A percentile compares a stretch with the other conserved stretches of the same genome.
These are phyloP conservation scores for Apeltes quadracus DNA, from an alignment of 2,113 vertebrate genomes.

Conservation along the genomic window DNA sequence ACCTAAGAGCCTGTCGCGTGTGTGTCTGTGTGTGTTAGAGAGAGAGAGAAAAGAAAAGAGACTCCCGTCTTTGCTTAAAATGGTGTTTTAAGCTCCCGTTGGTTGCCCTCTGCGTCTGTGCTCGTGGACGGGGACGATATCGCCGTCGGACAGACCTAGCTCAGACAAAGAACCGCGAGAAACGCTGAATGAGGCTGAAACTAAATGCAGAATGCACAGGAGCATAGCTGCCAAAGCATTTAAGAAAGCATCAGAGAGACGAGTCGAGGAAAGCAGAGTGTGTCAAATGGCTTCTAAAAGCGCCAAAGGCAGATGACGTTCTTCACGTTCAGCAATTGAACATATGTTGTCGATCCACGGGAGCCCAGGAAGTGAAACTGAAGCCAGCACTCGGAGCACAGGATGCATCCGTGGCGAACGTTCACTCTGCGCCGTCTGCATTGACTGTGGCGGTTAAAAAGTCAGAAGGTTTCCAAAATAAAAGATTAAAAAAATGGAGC, in stretches of 20 bases:
- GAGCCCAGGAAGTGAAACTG: slow-evolving; percentile 54
- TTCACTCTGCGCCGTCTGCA: slow-evolving; percentile 22
- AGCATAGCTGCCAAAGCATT: slow-evolving; percentile 34
- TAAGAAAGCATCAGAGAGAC: slow-evolving; percentile 22
- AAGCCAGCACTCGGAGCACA: slow-evolving; percentile 55
- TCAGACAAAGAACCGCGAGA: slow-evolving; percentile 19
- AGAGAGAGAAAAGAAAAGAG: not conserved
- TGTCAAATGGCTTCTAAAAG: slow-evolving; percentile 19
- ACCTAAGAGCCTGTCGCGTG: slow-evolving; percentile 42
- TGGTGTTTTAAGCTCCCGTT: slow-evolving; percentile 22
- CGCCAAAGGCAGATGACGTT: slow-evolving; percentile 10
- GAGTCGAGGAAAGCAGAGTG: slow-evolving; percentile 14
- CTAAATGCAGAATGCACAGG: slow-evolving; percentile 13
- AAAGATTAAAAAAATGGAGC: not conserved
- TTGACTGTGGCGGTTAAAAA: not conserved
- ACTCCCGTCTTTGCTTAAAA: slow-evolving; percentile 30
- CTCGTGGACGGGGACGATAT: slow-evolving; percentile 35
- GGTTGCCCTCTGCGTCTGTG: slow-evolving; percentile 38
- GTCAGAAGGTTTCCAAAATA: slow-evolving; percentile 13
- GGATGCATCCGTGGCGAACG: slow-evolving; percentile 42
- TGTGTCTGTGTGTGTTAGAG: slow-evolving; percentile 20
- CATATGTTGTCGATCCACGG: slow-evolving; percentile 58
- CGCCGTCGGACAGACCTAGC: slow-evolving; percentile 49
- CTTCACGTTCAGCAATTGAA: slow-evolving; percentile 53
- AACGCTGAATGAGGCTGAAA: slow-evolving; percentile 50